phyloP scores from a whole-genome alignment of 2,113 vertebrate species.

The Etheostoma spectabile region DNA sequence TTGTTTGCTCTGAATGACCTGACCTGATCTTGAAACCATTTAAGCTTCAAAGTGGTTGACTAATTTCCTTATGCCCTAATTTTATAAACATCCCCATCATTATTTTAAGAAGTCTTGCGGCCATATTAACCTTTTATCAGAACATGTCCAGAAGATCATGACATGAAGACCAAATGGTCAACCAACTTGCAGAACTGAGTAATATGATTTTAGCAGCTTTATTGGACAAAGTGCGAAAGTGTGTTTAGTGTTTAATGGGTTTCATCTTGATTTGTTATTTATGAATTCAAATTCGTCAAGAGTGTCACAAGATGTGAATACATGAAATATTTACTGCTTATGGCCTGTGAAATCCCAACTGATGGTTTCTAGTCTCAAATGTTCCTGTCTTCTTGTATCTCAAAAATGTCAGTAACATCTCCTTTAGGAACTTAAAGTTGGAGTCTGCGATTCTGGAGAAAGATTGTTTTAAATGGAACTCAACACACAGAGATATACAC shows the following conservation, averaged over 20 bases:
- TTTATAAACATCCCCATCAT: background rate
- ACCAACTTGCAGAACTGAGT: background rate
- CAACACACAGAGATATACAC: no score
- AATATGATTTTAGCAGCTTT: background rate
- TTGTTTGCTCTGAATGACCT: background rate
- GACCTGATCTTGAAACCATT: conserved; percentile 1
- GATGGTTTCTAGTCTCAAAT: conserved; percentile 2
- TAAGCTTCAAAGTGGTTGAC: conserved; percentile 5
- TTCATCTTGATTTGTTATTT: conserved; percentile 35
- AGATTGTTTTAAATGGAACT: no score
- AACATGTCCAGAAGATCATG: background rate
- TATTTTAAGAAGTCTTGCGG: conserved; percentile 2
- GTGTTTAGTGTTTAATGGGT: conserved; percentile 11
- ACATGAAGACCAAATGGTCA: background rate
- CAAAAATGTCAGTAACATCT: conserved; percentile 10
- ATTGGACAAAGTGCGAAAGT: background rate
- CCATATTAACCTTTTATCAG: background rate
- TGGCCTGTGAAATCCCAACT: conserved; percentile 28
- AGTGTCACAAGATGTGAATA: conserved; percentile 9
- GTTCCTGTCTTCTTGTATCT: conserved; percentile 9
- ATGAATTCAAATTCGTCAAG: conserved; percentile 40
- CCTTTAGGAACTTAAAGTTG: background rate
- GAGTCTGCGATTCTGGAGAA: no score
- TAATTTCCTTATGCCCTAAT: conserved; percentile 1
- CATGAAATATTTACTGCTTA: conserved; percentile 58